phyloP scores from a whole-genome alignment of 1,140 invertebrate genomes.

The Pseudomyrmex flavicornis region DNA sequence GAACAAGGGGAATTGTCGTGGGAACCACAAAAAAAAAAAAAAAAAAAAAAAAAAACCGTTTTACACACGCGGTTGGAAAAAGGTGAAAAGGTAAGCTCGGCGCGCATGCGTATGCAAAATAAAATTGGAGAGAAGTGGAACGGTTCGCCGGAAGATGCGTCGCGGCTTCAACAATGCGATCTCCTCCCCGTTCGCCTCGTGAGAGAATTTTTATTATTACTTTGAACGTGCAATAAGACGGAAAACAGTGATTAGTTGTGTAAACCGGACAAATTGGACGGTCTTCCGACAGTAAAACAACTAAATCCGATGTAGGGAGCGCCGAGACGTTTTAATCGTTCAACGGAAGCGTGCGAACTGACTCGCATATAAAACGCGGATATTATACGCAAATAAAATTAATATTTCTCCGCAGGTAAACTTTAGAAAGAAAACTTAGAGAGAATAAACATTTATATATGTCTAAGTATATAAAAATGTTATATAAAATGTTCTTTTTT shows the following conservation, averaged over 20 bases:
- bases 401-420: neutral
- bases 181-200: slow-evolving; percentile 13
- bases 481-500: too few species aligned
- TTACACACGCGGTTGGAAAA: slow-evolving; percentile 31
- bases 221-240: slow-evolving; percentile 8
- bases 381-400: neutral
- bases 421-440: neutral
- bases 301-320: neutral
- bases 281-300: slow-evolving; percentile 3
- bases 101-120: slow-evolving; percentile 16
- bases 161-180: slow-evolving; percentile 37
- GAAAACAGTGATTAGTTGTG: slow-evolving; percentile 56
- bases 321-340: neutral
- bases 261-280: slow-evolving; percentile 28
- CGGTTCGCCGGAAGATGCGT: slow-evolving; percentile 6
- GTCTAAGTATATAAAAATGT: neutral
- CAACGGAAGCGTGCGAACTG: neutral
- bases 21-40: slow-evolving; percentile 40
- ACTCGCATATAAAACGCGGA: neutral
- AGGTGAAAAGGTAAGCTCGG: slow-evolving; percentile 2
- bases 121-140: slow-evolving; percentile 38
- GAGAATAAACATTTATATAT: neutral
- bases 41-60: neutral
- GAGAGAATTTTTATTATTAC: slow-evolving; percentile 54
- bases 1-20: slow-evolving; percentile 43